Percentiles rank a stretch among this genome's conserved stretches.
phyloP scores from a whole-genome alignment of 2,797 vertebrate genomes.

The Scarus forsteni region DNA sequence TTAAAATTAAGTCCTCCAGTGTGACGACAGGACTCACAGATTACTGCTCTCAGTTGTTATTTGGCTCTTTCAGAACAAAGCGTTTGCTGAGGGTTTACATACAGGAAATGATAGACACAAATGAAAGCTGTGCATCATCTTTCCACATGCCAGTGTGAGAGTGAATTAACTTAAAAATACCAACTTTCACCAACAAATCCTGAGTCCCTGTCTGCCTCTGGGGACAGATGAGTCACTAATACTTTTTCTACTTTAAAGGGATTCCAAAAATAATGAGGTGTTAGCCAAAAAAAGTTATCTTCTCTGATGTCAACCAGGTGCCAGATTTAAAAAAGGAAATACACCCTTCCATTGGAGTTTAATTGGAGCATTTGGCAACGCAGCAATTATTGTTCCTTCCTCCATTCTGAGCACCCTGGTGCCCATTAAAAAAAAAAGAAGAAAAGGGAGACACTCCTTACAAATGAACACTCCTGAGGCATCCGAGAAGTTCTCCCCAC shows the following conservation, averaged over 20 bases:
- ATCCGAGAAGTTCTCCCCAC: slow-evolving; percentile 44
- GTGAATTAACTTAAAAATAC: slow-evolving; percentile 2
- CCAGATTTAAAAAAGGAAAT: slow-evolving; percentile 50
- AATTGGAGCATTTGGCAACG: slow-evolving; percentile 67
- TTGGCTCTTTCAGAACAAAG: slow-evolving; percentile 7
- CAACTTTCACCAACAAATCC: slow-evolving; percentile 15
- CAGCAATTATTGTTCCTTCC: slow-evolving; percentile 54
- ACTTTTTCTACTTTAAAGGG: slow-evolving; percentile 4
- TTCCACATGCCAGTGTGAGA: slow-evolving; percentile 2
- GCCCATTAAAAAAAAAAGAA: slow-evolving; percentile 58
- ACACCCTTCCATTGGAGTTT: slow-evolving; percentile 57
- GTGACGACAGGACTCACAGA: slow-evolving; percentile 21
- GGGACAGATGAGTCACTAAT: slow-evolving; percentile 18
- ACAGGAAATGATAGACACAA: slow-evolving; percentile 24
- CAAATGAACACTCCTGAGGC: slow-evolving; percentile 68
- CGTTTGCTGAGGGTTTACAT: slow-evolving; percentile 1
- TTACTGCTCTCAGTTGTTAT: slow-evolving; percentile 12
- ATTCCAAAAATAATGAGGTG: slow-evolving; percentile 7
- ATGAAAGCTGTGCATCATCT: neutral
- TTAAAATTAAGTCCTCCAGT: slow-evolving; percentile 12
- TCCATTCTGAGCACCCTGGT: slow-evolving; percentile 45
- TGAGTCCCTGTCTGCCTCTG: slow-evolving; percentile 13
- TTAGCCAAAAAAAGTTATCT: slow-evolving; percentile 8
- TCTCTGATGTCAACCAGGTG: slow-evolving; percentile 50
- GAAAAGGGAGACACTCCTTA: slow-evolving; percentile 52